phyloP scores from a whole-genome alignment of 2,113 vertebrate genomes.

The Prochilodus magdalenae region DNA sequence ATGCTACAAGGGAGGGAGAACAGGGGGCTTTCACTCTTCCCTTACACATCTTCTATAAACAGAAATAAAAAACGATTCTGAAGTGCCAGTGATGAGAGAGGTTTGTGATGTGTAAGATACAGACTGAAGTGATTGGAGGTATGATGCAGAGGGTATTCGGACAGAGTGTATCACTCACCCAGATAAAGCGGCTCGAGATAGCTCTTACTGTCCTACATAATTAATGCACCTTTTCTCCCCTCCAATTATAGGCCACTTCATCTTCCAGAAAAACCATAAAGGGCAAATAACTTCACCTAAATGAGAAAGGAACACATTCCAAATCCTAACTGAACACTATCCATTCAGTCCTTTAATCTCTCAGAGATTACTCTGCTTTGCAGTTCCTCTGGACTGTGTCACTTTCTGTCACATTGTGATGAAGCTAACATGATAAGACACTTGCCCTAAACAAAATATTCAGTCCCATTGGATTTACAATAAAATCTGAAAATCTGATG shows the following conservation, averaged over 20 bases:
- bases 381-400: neutral
- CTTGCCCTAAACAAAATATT: too few species aligned
- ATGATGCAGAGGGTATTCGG: slow-evolving; percentile 33
- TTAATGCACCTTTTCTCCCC: slow-evolving; percentile 52
- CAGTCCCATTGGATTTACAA: too few species aligned
- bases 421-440: neutral
- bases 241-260: slow-evolving; percentile 60
- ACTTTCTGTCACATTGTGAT: neutral
- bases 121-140: slow-evolving; percentile 2
- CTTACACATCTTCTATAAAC: neutral
- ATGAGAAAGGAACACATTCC: slow-evolving; percentile 46
- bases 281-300: slow-evolving; percentile 48
- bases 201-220: slow-evolving; percentile 51
- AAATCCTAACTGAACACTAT: slow-evolving; percentile 37
- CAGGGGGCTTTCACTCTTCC: slow-evolving; percentile 2
- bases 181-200: slow-evolving; percentile 46
- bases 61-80: slow-evolving; percentile 23
- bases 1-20: slow-evolving; percentile 10
- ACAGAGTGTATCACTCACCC: slow-evolving; percentile 36
- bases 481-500: too few species aligned
- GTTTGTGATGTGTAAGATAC: neutral
- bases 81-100: neutral
- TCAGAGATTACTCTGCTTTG: too few species aligned
- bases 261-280: slow-evolving; percentile 40
- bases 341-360: slow-evolving; percentile 19